Conservation (phyloP, 2,797 vertebrate genomes). For the Hapalemur alaotrensis region DNA sequence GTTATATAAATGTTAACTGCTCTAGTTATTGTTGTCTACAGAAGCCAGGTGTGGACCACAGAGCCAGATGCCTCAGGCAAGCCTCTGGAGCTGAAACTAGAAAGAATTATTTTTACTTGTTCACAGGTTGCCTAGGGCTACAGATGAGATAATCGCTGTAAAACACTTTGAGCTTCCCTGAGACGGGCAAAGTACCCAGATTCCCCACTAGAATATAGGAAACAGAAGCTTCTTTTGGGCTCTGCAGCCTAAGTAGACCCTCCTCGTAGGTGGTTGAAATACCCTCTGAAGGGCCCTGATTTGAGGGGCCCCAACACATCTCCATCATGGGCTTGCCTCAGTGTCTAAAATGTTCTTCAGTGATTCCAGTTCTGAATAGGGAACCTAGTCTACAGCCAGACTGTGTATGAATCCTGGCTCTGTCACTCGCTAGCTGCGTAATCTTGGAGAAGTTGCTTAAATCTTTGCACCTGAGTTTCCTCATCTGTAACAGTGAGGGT, state of each 20-base stretch:
- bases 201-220: background rate
- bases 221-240: background rate
- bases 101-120: background rate
- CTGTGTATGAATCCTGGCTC: background rate
- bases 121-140: background rate
- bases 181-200: background rate
- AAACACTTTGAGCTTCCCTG: background rate
- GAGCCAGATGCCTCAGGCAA: background rate
- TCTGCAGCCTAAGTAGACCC: background rate
- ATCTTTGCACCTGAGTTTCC: background rate
- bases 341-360: background rate
- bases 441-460: background rate
- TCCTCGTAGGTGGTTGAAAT: background rate
- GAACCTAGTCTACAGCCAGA: background rate
- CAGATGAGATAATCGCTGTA: background rate
- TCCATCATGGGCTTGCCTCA: background rate
- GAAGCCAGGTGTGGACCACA: background rate
- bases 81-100: background rate
- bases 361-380: background rate
- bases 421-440: background rate
- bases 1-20: background rate
- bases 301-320: background rate
- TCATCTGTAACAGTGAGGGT: background rate
- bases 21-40: background rate
- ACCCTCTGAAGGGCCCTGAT: background rate